phyloP scores from a whole-genome alignment of 2,888 invertebrate species.

The Tipula lateralis region DNA sequence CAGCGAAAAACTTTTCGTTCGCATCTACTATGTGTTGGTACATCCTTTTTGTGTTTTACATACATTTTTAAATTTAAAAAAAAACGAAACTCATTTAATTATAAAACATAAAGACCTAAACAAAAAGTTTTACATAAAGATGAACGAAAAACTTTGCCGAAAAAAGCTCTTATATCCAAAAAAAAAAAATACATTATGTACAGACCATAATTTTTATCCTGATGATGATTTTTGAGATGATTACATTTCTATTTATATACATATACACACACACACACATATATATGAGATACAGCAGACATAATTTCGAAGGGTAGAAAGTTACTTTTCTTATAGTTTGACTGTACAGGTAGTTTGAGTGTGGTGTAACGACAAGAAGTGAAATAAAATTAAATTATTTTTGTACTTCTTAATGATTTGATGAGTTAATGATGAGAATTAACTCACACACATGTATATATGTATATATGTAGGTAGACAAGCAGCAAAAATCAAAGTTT shows the following conservation, averaged over 20 bases:
- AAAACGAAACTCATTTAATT: neutral
- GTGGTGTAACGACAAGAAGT: neutral
- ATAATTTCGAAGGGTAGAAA: neutral
- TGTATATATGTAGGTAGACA: neutral
- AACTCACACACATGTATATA: neutral
- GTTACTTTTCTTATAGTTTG: neutral
- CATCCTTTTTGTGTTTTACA: neutral
- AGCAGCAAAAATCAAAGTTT: neutral
- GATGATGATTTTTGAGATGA: neutral
- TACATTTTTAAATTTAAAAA: neutral
- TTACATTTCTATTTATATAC: neutral
- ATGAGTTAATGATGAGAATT: constrained; percentile 1
- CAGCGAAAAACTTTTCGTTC: neutral
- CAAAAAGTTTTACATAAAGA: neutral
- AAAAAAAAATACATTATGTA: neutral
- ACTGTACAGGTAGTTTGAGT: neutral
- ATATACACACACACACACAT: neutral
- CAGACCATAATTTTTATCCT: constrained; percentile 11
- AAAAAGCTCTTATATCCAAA: neutral
- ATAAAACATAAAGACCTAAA: neutral
- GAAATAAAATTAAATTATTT: neutral
- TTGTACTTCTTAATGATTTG: neutral
- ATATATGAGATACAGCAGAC: too few species aligned
- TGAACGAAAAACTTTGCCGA: neutral
- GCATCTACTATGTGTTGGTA: neutral